Conservation (phyloP, 2,888 invertebrate species). For the Eupelmus urozonus region DNA sequence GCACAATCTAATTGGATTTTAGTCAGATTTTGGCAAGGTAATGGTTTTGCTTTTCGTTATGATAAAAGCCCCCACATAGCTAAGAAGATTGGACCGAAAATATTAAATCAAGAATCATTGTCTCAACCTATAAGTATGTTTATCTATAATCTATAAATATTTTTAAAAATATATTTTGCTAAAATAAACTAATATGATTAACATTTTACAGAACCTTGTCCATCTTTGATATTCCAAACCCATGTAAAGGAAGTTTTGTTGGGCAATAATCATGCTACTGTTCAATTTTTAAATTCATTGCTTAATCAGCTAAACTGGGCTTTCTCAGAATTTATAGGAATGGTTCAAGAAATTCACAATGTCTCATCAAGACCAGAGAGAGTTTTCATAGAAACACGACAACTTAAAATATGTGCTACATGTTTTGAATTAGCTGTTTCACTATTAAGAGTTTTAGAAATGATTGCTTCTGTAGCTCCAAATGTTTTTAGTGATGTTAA, state of each 20-base stretch:
- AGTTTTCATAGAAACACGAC: slow-evolving; percentile 85
- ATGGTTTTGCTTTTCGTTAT: slow-evolving; percentile 88
- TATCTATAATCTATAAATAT: background rate
- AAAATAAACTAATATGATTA: background rate
- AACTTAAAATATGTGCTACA: slow-evolving; percentile 89
- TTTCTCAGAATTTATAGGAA: slow-evolving; percentile 91
- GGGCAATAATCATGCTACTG: slow-evolving; percentile 82
- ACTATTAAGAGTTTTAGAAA: slow-evolving; percentile 87
- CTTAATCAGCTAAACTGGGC: slow-evolving; percentile 92
- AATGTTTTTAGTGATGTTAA: slow-evolving; percentile 82
- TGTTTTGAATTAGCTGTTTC: slow-evolving; percentile 90
- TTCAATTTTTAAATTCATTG: slow-evolving; percentile 86
- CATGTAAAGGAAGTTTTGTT: slow-evolving; percentile 82
- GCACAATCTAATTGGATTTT: slow-evolving; percentile 92
- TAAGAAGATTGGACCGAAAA: slow-evolving; percentile 76
- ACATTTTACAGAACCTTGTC: slow-evolving; percentile 81
- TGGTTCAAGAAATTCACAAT: slow-evolving; percentile 89
- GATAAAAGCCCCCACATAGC: slow-evolving; percentile 79
- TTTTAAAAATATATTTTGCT: background rate
- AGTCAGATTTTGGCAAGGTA: slow-evolving; percentile 90
- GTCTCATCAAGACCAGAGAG: slow-evolving; percentile 80
- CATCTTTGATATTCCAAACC: slow-evolving; percentile 83
- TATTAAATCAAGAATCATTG: slow-evolving; percentile 77
- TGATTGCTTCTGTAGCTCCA: slow-evolving; percentile 85
- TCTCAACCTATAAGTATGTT: slow-evolving; percentile 75